Conservation (phyloP, 2,113 vertebrate genomes). For the Oostethus manadensis region DNA sequence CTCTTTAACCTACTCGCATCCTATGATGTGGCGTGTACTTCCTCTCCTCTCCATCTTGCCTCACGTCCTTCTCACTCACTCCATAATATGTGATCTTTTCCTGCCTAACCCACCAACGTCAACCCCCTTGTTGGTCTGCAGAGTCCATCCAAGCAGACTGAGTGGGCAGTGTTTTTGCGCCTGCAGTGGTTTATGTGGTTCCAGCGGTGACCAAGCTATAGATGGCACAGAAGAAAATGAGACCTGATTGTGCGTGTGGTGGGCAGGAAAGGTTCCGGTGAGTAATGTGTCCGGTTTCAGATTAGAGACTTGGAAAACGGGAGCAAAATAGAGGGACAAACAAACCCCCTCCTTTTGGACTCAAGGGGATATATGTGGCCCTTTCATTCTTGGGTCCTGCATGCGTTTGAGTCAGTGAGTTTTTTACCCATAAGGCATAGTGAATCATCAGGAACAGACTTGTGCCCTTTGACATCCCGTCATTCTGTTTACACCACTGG, state of each 20-base stretch:
- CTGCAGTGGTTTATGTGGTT: slow-evolving; percentile 53
- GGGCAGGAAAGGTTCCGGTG: slow-evolving; percentile 52
- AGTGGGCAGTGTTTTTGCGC: slow-evolving; percentile 43
- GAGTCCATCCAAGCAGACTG: slow-evolving; percentile 50
- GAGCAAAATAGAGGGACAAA: slow-evolving; percentile 9
- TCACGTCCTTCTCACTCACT: background rate
- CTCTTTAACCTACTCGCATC: slow-evolving; percentile 42
- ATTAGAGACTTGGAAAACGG: slow-evolving; percentile 42
- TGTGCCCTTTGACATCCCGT: background rate
- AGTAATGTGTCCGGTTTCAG: slow-evolving; percentile 60
- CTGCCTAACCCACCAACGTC: slow-evolving; percentile 14
- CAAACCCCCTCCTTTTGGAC: slow-evolving; percentile 28
- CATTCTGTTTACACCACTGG: slow-evolving; percentile 19
- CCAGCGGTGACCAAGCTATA: slow-evolving; percentile 45
- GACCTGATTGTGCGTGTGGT: slow-evolving; percentile 59
- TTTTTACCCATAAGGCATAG: slow-evolving; percentile 44
- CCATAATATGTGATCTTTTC: slow-evolving; percentile 15
- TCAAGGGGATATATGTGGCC: slow-evolving; percentile 42
- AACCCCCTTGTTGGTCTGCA: slow-evolving; percentile 18
- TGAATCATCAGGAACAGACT: slow-evolving; percentile 56
- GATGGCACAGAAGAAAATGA: slow-evolving; percentile 56
- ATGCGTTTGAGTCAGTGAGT: slow-evolving; percentile 49
- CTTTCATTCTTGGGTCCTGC: slow-evolving; percentile 30
- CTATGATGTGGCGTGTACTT: background rate
- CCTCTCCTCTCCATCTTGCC: background rate